These are phyloP conservation scores for Tenthredo mesomela DNA, from an alignment of 2,888 invertebrate species.

Conservation along the genomic window DNA sequence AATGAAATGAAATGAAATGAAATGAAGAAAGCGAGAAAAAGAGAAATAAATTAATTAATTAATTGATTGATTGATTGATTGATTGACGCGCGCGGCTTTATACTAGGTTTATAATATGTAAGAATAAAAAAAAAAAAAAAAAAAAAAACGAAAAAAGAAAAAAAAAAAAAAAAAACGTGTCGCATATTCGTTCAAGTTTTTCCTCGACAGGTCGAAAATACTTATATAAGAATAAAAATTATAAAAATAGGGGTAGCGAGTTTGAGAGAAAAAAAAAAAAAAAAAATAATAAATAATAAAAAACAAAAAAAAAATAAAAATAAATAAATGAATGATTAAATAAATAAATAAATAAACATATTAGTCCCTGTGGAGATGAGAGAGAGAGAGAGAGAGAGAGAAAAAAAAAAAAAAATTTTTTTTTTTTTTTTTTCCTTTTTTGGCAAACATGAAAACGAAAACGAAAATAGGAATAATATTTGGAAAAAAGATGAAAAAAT, in stretches of 20 bases:
- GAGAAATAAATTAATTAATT: background rate
- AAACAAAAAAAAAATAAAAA: background rate
- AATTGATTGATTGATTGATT: background rate
- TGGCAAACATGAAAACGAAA: slow-evolving; percentile 53
- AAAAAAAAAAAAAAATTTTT: background rate
- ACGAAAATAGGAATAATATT: slow-evolving; percentile 37
- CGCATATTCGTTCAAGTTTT: slow-evolving; percentile 11
- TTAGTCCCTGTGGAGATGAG: background rate
- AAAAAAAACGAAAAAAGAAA: slow-evolving; percentile 30
- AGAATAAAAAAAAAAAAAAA: background rate
- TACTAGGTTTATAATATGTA: slow-evolving; percentile 8
- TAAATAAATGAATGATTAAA: background rate
- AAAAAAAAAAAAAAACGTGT: slow-evolving; percentile 45
- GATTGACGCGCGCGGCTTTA: background rate
- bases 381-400: background rate
- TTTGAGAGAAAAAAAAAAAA: background rate
- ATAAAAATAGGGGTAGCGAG: background rate
- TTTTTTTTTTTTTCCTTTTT: no score
- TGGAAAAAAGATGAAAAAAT: slow-evolving; percentile 57
- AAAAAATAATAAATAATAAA: no score
- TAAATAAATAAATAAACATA: background rate
- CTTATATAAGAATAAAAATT: background rate
- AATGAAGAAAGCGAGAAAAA: slow-evolving; percentile 49
- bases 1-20: slow-evolving; percentile 57
- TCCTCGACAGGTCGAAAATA: background rate